Conservation (phyloP, 2,113 vertebrate species). For the Origma solitaria region DNA sequence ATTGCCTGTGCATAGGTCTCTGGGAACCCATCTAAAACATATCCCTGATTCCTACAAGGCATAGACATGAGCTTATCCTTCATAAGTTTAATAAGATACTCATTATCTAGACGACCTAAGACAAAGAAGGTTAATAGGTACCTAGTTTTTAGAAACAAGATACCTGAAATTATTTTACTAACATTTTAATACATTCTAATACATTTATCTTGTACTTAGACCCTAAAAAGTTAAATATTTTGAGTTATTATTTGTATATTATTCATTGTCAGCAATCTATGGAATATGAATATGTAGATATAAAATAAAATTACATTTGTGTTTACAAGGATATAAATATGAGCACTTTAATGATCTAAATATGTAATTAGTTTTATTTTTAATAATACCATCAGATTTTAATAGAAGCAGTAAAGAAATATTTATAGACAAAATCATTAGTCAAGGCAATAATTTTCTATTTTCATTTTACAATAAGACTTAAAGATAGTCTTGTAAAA, state of each 20-base stretch:
- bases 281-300: not conserved
- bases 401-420: not conserved
- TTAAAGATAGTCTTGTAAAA: not conserved
- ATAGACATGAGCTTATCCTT: slow-evolving; percentile 84
- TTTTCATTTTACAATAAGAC: not conserved
- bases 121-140: not conserved
- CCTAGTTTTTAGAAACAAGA: not conserved
- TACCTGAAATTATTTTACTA: not conserved
- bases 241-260: not conserved
- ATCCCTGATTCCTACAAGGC: slow-evolving; percentile 92
- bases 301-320: not conserved
- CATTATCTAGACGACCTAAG: slow-evolving; percentile 79
- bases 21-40: slow-evolving; percentile 87
- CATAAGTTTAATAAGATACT: slow-evolving; percentile 75
- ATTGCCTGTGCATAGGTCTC: slow-evolving; percentile 83
- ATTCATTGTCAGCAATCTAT: not conserved
- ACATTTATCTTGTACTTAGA: not conserved
- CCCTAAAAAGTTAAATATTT: not conserved
- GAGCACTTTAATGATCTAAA: not conserved
- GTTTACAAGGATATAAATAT: not conserved
- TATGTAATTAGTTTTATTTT: not conserved
- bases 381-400: not conserved
- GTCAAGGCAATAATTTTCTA: not conserved
- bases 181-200: not conserved
- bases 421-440: not conserved